Percentiles rank a stretch among this genome's conserved stretches.
These are phyloP conservation scores for Carlito syrichta DNA, from an alignment of 2,113 vertebrate genomes.

Conservation along the genomic window DNA sequence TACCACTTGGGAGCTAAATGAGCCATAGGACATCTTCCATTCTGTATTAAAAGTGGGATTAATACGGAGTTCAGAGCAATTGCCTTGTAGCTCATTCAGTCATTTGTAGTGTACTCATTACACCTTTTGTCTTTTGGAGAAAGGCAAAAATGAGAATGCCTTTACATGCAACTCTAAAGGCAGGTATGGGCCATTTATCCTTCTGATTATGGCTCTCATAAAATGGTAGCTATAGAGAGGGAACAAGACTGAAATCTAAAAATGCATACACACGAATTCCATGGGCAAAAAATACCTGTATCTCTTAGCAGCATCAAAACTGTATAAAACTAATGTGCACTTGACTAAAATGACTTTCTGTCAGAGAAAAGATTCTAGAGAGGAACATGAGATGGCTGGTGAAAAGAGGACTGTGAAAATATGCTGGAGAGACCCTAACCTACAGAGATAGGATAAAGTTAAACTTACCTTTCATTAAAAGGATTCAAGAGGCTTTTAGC, in stretches of 20 bases:
- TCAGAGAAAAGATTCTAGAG: background rate
- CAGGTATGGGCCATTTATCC: conserved; percentile 48
- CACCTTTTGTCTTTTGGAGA: conserved; percentile 71
- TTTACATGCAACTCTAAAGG: conserved; percentile 62
- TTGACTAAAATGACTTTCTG: background rate
- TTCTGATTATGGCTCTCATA: conserved; percentile 55
- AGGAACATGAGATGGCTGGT: background rate
- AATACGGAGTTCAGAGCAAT: conserved; percentile 70
- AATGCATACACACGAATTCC: background rate
- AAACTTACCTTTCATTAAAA: background rate
- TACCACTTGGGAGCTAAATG: conserved; percentile 50
- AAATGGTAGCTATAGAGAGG: conserved; percentile 48
- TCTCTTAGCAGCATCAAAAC: background rate
- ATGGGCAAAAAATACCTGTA: background rate
- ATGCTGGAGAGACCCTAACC: background rate
- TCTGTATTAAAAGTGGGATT: conserved; percentile 67
- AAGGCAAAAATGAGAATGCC: conserved; percentile 45
- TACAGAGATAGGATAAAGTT: background rate
- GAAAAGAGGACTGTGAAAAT: background rate
- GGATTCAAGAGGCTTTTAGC: background rate
- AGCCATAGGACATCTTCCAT: conserved; percentile 62
- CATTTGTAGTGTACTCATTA: conserved; percentile 70
- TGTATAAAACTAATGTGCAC: background rate
- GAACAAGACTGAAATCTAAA: background rate
- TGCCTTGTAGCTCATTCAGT: conserved; percentile 63